Percentiles rank a stretch among this genome's conserved stretches.
Conservation (phyloP, 1,140 invertebrate genomes). For the Drosophila truncata region DNA sequence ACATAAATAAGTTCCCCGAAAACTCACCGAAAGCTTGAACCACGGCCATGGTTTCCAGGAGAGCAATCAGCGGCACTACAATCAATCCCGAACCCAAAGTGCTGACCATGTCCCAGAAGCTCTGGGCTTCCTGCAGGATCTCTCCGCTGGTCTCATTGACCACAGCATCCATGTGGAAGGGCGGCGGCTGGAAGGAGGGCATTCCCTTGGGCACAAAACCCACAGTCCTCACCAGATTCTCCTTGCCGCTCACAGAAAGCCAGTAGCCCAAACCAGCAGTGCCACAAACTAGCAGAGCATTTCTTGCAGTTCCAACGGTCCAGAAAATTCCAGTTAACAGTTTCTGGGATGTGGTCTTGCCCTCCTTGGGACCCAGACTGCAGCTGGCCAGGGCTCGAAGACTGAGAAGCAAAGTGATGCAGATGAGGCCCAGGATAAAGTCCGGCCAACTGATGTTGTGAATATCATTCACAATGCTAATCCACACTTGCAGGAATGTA, state of each 20-base stretch:
- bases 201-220: conserved; percentile 90
- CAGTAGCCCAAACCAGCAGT: conserved; percentile 88
- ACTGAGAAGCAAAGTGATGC: conserved; percentile 90
- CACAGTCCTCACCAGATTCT: conserved; percentile 72
- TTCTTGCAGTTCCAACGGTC: conserved; percentile 90
- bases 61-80: conserved; percentile 92
- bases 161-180: conserved; percentile 87
- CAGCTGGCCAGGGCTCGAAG: conserved; percentile 89
- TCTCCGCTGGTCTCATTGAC: conserved; percentile 85
- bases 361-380: conserved; percentile 87
- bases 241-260: conserved; percentile 75
- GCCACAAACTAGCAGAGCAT: conserved; percentile 91
- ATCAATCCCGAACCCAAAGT: conserved; percentile 91
- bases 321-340: conserved; percentile 88
- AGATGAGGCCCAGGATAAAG: conserved; percentile 89
- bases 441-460: conserved; percentile 89
- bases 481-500: conserved; percentile 91
- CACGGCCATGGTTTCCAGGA: conserved; percentile 94
- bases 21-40: conserved; percentile 90
- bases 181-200: conserved; percentile 88
- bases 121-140: conserved; percentile 57
- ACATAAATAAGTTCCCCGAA: neutral
- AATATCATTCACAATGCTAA: conserved; percentile 88
- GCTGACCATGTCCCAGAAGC: conserved; percentile 90
- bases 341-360: conserved; percentile 86